Conservation (phyloP, 1,140 invertebrate species). For the Drosophila fuyamai region DNA sequence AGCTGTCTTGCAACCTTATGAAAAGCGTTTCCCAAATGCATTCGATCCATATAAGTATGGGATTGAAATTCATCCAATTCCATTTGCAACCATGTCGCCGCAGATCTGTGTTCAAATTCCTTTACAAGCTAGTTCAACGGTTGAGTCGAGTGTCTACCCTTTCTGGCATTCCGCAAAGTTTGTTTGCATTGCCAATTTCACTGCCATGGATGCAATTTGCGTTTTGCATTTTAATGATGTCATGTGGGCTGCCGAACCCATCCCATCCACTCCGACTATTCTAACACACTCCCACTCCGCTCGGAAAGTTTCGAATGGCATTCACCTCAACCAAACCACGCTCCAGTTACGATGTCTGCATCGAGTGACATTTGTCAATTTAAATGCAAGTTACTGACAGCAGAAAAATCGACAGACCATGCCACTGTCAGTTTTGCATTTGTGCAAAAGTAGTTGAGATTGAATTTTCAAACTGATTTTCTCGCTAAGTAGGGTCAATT, state of each 20-base stretch:
- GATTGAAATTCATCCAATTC: neutral
- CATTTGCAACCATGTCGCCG: conserved; percentile 7
- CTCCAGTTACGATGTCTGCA: conserved; percentile 34
- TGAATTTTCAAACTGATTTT: conserved; percentile 26
- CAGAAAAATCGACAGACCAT: conserved; percentile 9
- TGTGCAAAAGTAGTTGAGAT: conserved; percentile 43
- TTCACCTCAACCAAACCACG: conserved; percentile 33
- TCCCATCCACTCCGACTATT: neutral
- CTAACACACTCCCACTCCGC: neutral
- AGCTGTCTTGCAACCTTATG: no score
- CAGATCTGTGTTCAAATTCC: conserved; percentile 21
- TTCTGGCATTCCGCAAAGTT: conserved; percentile 24
- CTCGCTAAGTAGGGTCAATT: conserved; percentile 10
- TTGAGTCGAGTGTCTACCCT: conserved; percentile 9
- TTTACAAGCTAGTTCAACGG: conserved; percentile 17
- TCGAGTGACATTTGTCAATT: conserved; percentile 67
- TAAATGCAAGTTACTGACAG: conserved; percentile 40
- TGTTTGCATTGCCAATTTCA: conserved; percentile 46
- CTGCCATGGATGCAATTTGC: conserved; percentile 53
- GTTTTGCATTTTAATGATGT: conserved; percentile 57
- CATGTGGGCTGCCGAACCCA: conserved; percentile 14
- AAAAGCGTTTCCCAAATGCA: no score
- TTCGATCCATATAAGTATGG: no score
- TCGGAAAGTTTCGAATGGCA: conserved; percentile 35
- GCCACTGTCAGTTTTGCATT: conserved; percentile 28